Conservation (phyloP, 2,113 vertebrate species). For the Aldabrachelys gigantea region DNA sequence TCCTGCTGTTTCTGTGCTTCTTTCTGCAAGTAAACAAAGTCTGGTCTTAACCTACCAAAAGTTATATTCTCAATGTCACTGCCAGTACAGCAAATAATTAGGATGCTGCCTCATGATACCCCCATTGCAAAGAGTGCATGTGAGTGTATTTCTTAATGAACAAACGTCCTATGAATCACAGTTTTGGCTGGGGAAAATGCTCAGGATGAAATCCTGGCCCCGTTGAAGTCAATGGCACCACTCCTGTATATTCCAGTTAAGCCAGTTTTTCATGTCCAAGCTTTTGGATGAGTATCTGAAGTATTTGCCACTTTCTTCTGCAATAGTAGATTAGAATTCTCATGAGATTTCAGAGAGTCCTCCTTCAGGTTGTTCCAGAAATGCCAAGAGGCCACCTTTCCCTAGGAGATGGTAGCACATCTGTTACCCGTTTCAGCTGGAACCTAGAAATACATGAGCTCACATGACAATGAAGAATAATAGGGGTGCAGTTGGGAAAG, state of each 20-base stretch:
- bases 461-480: background rate
- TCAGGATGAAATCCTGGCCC: background rate
- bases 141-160: background rate
- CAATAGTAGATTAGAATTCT: background rate
- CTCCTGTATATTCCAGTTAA: background rate
- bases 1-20: background rate
- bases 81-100: slow-evolving; percentile 5
- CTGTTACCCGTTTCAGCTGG: accelerated
- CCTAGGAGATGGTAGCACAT: background rate
- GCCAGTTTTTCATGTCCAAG: background rate
- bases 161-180: background rate
- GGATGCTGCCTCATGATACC: background rate
- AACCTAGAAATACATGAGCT: background rate
- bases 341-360: background rate
- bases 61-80: background rate
- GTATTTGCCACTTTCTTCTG: background rate
- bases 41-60: background rate
- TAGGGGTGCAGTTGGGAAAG: background rate
- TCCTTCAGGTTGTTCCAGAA: background rate
- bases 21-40: background rate
- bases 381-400: background rate
- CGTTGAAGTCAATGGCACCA: background rate
- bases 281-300: slow-evolving; percentile 2
- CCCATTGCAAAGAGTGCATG: background rate
- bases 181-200: slow-evolving; percentile 12